Evolutionary conservation across 1,140 invertebrate genomes (phyloP).

Genomic region (Lucilia cuprina): DNA sequence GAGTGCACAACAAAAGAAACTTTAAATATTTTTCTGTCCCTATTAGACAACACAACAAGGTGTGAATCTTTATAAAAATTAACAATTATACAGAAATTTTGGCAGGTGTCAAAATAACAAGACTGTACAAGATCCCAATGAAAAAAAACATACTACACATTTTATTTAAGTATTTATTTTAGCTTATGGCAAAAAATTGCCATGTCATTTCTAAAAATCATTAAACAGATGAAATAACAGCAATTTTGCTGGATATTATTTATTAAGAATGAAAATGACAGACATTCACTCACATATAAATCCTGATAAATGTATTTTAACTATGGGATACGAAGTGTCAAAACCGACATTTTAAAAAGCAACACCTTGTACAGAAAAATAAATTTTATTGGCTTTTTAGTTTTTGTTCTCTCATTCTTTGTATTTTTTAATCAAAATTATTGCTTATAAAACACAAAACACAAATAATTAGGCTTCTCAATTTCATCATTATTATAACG

Average conservation of each 20-base stretch:
- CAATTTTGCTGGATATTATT: background rate
- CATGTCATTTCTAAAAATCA: conserved; percentile 21
- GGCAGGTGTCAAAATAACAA: conserved; percentile 33
- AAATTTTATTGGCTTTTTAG: background rate
- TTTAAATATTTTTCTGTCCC: background rate
- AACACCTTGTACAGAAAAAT: conserved; percentile 15
- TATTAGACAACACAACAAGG: conserved; percentile 6
- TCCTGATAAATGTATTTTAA: conserved; percentile 26
- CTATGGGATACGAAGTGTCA: conserved; percentile 20
- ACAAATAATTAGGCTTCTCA: conserved; percentile 30
- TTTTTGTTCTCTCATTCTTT: background rate
- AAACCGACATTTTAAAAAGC: conserved; percentile 25
- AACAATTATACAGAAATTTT: conserved; percentile 31
- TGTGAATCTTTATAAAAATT: conserved; percentile 21
- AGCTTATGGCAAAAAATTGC: conserved; percentile 19
- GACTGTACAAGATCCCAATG: background rate
- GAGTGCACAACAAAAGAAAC: background rate
- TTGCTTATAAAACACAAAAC: background rate
- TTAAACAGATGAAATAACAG: conserved; percentile 34
- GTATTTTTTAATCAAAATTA: background rate
- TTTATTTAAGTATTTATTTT: background rate
- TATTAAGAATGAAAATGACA: background rate
- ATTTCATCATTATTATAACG: conserved; percentile 19
- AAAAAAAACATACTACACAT: background rate
- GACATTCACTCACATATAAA: background rate